Base-by-base conservation (phyloP, 2,797 vertebrate species). In the Urocyon cinereoargenteus region DNA sequence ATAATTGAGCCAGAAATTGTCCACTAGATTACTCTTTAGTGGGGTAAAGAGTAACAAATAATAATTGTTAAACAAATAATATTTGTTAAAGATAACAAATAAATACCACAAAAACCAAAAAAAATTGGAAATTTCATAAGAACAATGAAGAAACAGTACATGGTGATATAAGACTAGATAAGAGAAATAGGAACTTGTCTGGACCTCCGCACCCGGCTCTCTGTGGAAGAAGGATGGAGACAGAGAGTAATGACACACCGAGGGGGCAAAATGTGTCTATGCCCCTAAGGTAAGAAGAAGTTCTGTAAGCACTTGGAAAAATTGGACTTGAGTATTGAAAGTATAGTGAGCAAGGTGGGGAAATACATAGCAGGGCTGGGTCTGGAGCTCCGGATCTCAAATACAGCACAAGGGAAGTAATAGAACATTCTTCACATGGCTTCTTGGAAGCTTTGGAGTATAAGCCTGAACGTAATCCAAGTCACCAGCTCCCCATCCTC, bases 351-450 rank as follows among this genome's bases (percentile, higher is more conserved):
- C 36, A 7, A 28, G 8, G 21, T 10, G 18, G 31, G 18, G 6
- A n/a, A 9, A 34, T 51, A 22, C 1, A 0, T 0, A 1, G 21
- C 11, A 1, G 66, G 12, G 14, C 2, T 3, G 2, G 4, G 62
- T 4, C 2, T 7, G 1, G 19, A 21, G 14, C 36, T 57, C 57
- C 18, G 0, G 34, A 14, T 12, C 6, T 36, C 9, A 8, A 72
- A 21, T 7, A 26, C 5, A 12, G 16, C 55, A 15, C 6, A 10
- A 16, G 28, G 7, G 13, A 24, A 14, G 49, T 45, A 19, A 2
- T 2, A 5, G 36, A 12, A 36, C 14, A 13, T 0, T n/a, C 70
- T 57, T 3, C 16, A 0, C 21, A 2, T 4, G 40, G 22, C 14
- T 51, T 28, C 26, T 11, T 18, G 21, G 73, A 16, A 16, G n/a